Evolutionary conservation across 53 echinoderm and acorn worm species (phyloP).

Genomic region (Crossaster papposus): DNA sequence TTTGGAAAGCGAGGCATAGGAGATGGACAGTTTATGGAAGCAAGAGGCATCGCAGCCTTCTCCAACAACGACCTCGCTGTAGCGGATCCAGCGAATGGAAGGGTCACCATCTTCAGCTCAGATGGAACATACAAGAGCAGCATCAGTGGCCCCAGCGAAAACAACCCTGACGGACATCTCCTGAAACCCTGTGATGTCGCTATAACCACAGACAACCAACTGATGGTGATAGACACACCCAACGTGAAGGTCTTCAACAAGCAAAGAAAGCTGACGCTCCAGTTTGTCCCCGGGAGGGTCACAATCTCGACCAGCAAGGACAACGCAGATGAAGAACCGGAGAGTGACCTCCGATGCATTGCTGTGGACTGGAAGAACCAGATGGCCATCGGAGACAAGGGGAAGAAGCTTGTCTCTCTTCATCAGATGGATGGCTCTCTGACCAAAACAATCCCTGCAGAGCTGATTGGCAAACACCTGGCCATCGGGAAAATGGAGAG

Average conservation of each 20-base stretch:
- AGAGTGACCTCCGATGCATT: conserved; percentile 56
- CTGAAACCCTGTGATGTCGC: conserved; percentile 42
- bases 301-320: background rate
- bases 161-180: conserved; percentile 31
- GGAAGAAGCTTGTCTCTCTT: conserved; percentile 47
- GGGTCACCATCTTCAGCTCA: conserved; percentile 35
- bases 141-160: conserved; percentile 28
- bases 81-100: conserved; percentile 43
- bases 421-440: conserved; percentile 39
- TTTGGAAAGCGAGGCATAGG: conserved; percentile 52
- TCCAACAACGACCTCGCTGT: conserved; percentile 55
- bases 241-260: conserved; percentile 43
- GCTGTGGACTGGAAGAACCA: conserved; percentile 51
- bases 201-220: conserved; percentile 35
- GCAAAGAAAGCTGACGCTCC: conserved; percentile 5
- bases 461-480: conserved; percentile 55
- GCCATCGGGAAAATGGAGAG: conserved; percentile 38
- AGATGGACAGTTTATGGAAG: conserved; percentile 56
- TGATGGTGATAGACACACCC: conserved; percentile 47
- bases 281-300: conserved; percentile 29
- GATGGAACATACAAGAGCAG: conserved; percentile 47
- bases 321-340: conserved; percentile 43
- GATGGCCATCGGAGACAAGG: conserved; percentile 53
- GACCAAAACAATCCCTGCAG: conserved; percentile 39
- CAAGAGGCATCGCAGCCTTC: conserved; percentile 37